Evolutionary conservation across 2,888 invertebrate species (phyloP).

Genomic region (Crocallis elinguaria): DNA sequence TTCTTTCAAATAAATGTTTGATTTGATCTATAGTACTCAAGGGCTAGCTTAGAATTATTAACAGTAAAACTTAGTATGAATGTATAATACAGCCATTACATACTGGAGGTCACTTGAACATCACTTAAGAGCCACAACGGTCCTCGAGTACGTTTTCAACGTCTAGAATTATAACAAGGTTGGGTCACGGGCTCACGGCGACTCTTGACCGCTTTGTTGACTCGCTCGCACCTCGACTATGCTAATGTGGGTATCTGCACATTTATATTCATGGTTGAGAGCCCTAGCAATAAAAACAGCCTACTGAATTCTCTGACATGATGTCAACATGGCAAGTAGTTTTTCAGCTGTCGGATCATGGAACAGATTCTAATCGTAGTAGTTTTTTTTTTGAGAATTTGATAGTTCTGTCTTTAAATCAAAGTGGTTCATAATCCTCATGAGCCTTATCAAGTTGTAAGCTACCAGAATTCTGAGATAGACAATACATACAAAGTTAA

Average conservation of each 20-base stretch:
- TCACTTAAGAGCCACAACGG: constrained; percentile 20
- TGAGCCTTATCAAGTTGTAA: too few relatives aligned
- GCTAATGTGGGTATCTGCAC: constrained; percentile 20
- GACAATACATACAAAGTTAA: too few relatives aligned
- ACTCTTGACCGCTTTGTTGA: constrained; percentile 52
- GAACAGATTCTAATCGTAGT: too few relatives aligned
- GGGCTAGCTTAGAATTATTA: not conserved
- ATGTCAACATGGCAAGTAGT: not conserved
- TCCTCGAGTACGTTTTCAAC: constrained; percentile 49
- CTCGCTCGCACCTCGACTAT: constrained; percentile 34
- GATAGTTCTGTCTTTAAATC: too few relatives aligned
- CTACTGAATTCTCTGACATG: not conserved
- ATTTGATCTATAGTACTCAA: too few relatives aligned
- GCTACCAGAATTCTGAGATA: too few relatives aligned
- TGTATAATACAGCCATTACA: not conserved
- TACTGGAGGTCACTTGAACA: constrained; percentile 4
- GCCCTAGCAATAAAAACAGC: constrained; percentile 9
- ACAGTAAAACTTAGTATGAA: not conserved
- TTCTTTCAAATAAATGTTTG: too few relatives aligned
- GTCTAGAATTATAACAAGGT: constrained; percentile 57
- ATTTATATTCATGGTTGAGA: constrained; percentile 23
- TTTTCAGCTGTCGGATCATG: too few relatives aligned
- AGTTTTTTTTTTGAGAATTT: too few relatives aligned
- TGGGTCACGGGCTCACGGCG: constrained; percentile 33
- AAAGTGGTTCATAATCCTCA: too few relatives aligned